phyloP scores from a whole-genome alignment of 2,113 vertebrate genomes.

The Baryphthengus martii region DNA sequence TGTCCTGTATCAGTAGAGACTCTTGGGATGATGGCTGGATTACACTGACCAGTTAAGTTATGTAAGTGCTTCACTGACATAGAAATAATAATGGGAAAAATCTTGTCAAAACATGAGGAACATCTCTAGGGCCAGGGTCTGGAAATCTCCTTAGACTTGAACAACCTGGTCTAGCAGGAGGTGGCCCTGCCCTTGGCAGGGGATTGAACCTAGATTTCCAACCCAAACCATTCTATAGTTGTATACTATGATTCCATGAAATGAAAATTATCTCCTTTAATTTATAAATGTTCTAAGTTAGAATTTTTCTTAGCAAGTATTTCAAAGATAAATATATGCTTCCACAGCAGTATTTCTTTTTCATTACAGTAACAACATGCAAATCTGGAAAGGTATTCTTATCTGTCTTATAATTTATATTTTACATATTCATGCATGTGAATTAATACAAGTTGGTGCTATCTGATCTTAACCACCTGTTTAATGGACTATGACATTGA shows the following conservation, averaged over 20 bases:
- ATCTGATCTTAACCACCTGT: background rate
- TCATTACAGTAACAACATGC: background rate
- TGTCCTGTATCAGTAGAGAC: background rate
- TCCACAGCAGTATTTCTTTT: background rate
- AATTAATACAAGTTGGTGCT: background rate
- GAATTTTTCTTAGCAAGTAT: no score
- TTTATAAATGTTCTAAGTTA: background rate
- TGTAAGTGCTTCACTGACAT: background rate
- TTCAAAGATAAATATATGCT: no score
- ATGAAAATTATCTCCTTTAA: background rate
- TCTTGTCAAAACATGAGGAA: background rate
- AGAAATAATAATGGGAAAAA: background rate
- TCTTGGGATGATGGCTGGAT: background rate
- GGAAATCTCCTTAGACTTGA: background rate
- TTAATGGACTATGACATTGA: background rate
- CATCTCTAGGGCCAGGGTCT: background rate
- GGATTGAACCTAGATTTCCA: background rate
- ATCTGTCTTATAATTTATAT: background rate
- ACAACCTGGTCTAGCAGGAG: background rate
- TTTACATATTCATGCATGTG: background rate
- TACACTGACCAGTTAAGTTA: background rate
- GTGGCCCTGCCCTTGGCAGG: background rate
- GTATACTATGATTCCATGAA: background rate
- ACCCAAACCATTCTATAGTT: background rate
- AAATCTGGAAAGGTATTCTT: background rate